These are phyloP conservation scores for Choristoneura fumiferana DNA, from an alignment of 1,140 invertebrate genomes.

Conservation along the genomic window DNA sequence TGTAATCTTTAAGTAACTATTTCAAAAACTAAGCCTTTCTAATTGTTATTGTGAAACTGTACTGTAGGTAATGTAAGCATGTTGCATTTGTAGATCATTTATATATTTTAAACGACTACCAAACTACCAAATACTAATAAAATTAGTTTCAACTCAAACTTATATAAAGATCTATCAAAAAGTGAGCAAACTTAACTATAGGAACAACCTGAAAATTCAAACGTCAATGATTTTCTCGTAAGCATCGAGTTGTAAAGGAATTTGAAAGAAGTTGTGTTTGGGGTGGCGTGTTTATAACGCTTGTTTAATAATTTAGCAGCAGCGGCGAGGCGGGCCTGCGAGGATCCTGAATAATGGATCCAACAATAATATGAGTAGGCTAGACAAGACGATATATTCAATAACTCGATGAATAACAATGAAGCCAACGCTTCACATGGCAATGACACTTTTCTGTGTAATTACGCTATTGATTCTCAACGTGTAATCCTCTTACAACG, in stretches of 20 bases:
- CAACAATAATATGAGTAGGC: constrained; percentile 66
- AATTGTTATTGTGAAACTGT: no score
- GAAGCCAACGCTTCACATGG: background rate
- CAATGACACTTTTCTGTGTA: constrained; percentile 21
- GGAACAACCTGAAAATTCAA: constrained; percentile 4
- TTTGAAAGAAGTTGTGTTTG: constrained; percentile 44
- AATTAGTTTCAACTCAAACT: no score
- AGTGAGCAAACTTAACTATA: constrained; percentile 3
- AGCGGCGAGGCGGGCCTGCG: constrained; percentile 47
- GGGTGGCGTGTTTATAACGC: constrained; percentile 66
- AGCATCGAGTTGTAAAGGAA: constrained; percentile 38
- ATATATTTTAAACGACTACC: no score
- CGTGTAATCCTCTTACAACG: constrained; percentile 40
- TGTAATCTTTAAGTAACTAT: background rate
- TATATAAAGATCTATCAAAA: background rate
- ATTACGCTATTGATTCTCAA: constrained; percentile 35
- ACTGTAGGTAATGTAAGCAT: no score
- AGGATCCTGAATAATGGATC: constrained; percentile 68
- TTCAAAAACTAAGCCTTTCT: no score
- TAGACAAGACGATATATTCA: constrained; percentile 44
- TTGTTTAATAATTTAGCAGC: constrained; percentile 74
- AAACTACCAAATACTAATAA: no score
- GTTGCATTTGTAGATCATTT: no score
- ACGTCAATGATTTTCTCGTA: constrained; percentile 49
- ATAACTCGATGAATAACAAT: constrained; percentile 41